Percentiles rank a stretch among this genome's conserved stretches.
phyloP scores from a whole-genome alignment of 2,888 invertebrate species.

The Campaea margaritaria region DNA sequence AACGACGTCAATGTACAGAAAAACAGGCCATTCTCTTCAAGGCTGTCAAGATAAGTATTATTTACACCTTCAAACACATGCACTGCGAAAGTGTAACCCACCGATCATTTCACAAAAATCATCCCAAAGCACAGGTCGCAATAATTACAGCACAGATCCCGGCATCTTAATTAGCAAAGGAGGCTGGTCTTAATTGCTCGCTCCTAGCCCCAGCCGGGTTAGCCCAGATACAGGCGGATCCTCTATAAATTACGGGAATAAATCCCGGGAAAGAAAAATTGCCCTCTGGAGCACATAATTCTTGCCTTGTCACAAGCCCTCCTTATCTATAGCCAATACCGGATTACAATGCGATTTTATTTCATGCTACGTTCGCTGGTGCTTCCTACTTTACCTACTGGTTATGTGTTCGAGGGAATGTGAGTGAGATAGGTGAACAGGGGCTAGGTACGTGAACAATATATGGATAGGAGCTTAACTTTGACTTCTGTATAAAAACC shows the following conservation, averaged over 20 bases:
- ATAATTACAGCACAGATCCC: conserved; percentile 32
- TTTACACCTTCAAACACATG: no score
- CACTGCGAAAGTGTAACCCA: no score
- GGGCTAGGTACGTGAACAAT: conserved; percentile 18
- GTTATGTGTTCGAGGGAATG: conserved; percentile 21
- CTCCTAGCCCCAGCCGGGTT: conserved; percentile 72
- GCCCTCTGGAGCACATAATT: conserved; percentile 86
- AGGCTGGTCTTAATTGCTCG: conserved; percentile 78
- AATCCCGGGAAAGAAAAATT: conserved; percentile 85
- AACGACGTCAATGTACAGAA: no score
- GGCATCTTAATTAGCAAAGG: conserved; percentile 66
- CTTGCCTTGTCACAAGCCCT: conserved; percentile 85
- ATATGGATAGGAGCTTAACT: conserved; percentile 17
- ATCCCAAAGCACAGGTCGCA: conserved; percentile 5
- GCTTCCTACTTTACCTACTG: conserved; percentile 50
- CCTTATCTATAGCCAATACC: conserved; percentile 85
- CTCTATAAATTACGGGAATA: conserved; percentile 85
- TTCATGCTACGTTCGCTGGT: conserved; percentile 73
- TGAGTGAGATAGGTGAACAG: conserved; percentile 25
- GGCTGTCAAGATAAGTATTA: no score
- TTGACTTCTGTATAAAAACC: conserved; percentile 4
- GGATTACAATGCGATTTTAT: conserved; percentile 86
- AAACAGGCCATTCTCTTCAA: no score
- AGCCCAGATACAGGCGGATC: conserved; percentile 84
- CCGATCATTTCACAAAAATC: not conserved